Evolutionary conservation across 2,113 vertebrate genomes (phyloP).

Genomic region (Helogale parvula): DNA sequence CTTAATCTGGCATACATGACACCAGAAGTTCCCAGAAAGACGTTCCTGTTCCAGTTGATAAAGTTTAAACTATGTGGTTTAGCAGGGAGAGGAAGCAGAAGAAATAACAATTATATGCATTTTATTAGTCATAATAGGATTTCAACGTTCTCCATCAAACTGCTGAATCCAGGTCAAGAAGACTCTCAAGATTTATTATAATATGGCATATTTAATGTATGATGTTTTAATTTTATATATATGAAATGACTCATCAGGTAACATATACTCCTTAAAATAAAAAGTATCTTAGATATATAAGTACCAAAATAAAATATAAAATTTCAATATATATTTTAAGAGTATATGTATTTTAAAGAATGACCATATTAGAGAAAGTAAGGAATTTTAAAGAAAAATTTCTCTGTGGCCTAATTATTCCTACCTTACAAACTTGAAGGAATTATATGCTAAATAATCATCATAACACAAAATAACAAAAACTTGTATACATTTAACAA

Average conservation of each 20-base stretch:
- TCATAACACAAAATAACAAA: neutral
- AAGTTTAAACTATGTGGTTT: neutral
- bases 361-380: neutral
- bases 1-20: neutral
- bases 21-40: neutral
- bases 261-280: neutral
- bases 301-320: neutral
- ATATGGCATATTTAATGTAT: neutral
- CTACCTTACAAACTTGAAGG: neutral
- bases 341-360: neutral
- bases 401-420: neutral
- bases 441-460: conserved; percentile 6
- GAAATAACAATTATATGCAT: neutral
- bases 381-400: neutral
- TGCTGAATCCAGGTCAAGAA: neutral
- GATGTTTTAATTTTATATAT: neutral
- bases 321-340: neutral
- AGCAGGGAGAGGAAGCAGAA: neutral
- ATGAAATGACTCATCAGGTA: neutral
- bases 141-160: neutral
- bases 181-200: neutral
- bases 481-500: neutral
- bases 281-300: neutral
- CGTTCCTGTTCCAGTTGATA: neutral
- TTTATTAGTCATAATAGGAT: conserved; percentile 4